A percentile compares a stretch with the other conserved stretches of the same genome.
phyloP scores from a whole-genome alignment of 2,113 vertebrate species.

The Anser cygnoides region DNA sequence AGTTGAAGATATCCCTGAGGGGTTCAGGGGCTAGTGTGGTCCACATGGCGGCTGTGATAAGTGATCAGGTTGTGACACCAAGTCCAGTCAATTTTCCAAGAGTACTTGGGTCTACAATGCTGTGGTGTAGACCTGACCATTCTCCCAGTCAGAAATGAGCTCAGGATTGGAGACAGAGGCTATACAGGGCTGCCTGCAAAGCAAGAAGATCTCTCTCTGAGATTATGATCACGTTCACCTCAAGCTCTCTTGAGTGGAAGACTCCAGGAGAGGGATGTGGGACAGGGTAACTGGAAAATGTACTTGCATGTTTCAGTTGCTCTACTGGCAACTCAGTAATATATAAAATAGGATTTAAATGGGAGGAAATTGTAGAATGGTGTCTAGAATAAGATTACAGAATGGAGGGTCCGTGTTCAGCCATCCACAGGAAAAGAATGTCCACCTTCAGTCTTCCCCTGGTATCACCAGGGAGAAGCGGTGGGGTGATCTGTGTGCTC shows the following conservation, averaged over 20 bases:
- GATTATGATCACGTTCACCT: not conserved
- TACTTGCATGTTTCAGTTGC: not conserved
- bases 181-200: not conserved
- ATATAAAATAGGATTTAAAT: not conserved
- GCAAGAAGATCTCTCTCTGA: not conserved
- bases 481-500: not conserved
- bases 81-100: not conserved
- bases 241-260: not conserved
- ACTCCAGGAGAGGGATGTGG: not conserved
- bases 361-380: not conserved
- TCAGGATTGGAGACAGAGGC: not conserved
- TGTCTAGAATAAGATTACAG: not conserved
- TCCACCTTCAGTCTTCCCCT: not conserved
- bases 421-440: not conserved
- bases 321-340: not conserved
- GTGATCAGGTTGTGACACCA: not conserved
- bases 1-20: not conserved
- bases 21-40: not conserved
- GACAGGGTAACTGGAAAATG: not conserved
- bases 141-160: not conserved
- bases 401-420: not conserved
- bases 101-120: not conserved
- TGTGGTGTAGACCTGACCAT: not conserved
- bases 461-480: not conserved
- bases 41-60: not conserved